Evolutionary conservation across 2,797 vertebrate genomes (phyloP), one percentile per base, ranked within the genome.

Genomic region (Telmatherina bonti): DNA sequence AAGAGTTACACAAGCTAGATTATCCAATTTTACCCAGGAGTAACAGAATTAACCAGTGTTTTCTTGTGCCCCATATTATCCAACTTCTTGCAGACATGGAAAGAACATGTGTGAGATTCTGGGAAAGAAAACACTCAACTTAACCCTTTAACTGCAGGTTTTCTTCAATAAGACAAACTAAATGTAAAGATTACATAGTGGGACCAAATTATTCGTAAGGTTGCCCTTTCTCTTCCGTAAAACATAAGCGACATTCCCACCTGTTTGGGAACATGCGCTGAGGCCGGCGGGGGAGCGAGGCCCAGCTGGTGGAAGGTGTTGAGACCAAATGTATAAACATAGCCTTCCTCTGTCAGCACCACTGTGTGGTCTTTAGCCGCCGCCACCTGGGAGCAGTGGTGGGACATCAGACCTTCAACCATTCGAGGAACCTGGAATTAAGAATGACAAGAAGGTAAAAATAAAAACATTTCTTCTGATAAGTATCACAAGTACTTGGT

Each of bases 301-400:
- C 98, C 98, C 43, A 99, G 82, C 16, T 99, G 98, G 91, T 97
- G 95, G 90, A 96, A 98, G 83, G 91, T 95, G 92, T 99, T 99
- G 71, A 98, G 94, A 70, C 98, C 97, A 91, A 99, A 99, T 0
- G 96, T 96, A 85, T 96, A 99, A 83, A 99, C 96, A 65, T 94
- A 95, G 80, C 97, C 97, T 78, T 97, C 97, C 89, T 98, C 96
- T 35, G 97, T 98, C 89, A 99, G 90, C 77, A 98, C 96, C 86
- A 98, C 94, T 0, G 97, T 99, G 89, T 99, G 98, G 93, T 99
- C 97, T 90, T 97, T 95, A 67, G 97, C 97, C 70, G 96, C 97
- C 51, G 97, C 96, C 76, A 99, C 94, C 78, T 96, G 96, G 55
- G 94, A 94, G 90, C 97, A 97, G 76, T 94, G 95, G 83, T 99